Evolutionary conservation across 92 coral and sea anemone species (phyloP).

Genomic region (Montipora capitata): DNA sequence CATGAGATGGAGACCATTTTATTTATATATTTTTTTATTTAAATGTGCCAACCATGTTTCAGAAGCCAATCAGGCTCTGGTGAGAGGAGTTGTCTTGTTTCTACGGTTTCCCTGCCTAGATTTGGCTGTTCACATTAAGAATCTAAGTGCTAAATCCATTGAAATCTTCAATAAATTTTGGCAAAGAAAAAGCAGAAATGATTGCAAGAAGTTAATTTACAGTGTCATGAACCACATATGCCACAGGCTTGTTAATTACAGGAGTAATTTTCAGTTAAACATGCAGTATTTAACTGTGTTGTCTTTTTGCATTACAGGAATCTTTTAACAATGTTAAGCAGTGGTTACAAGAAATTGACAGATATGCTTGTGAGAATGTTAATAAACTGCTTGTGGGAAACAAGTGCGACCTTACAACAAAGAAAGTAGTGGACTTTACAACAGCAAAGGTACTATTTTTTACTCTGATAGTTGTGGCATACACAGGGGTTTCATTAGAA

Average conservation of each 20-base stretch:
- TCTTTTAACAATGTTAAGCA: constrained; percentile 99
- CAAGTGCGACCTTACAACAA: constrained; percentile 98
- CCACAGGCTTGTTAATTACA: neutral
- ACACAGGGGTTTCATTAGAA: too few species aligned
- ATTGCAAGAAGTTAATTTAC: too few species aligned
- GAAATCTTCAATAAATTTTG: too few species aligned
- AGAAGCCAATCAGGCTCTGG: too few species aligned
- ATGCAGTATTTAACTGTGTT: neutral
- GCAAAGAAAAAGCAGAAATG: too few species aligned
- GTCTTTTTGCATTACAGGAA: constrained; percentile 73
- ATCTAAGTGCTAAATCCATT: too few species aligned
- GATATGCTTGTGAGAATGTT: constrained; percentile 99
- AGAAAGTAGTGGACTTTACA: constrained; percentile 99
- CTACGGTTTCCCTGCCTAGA: too few species aligned
- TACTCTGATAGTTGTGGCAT: neutral
- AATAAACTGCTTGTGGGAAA: constrained; percentile 99
- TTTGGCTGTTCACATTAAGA: too few species aligned
- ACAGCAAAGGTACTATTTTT: constrained; percentile 91
- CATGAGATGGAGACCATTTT: too few species aligned
- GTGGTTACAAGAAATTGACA: constrained; percentile 99
- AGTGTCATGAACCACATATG: neutral
- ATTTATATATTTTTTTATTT: too few species aligned
- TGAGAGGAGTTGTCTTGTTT: too few species aligned
- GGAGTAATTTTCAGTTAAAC: neutral
- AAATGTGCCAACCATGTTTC: too few species aligned